Percentiles rank a stretch among this genome's conserved stretches.
Conservation (phyloP, 2,888 invertebrate genomes). For the Mythimna vitellina region DNA sequence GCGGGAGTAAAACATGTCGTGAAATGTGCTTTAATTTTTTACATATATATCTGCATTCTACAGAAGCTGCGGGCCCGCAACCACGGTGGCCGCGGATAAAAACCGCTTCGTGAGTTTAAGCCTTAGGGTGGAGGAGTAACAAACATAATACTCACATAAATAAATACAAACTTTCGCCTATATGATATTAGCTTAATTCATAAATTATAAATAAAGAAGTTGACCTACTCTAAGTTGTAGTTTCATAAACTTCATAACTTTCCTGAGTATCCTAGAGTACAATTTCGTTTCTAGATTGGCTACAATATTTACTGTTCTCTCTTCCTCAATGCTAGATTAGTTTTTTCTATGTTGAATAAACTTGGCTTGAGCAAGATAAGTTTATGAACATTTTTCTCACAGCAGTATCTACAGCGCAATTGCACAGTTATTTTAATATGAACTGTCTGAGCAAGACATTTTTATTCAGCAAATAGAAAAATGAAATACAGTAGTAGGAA, state of each 20-base stretch:
- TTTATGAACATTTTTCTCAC: conserved; percentile 25
- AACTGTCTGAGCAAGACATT: not conserved
- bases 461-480: not conserved
- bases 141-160: too few species aligned
- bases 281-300: not conserved
- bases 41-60: too few species aligned
- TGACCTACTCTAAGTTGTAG: not conserved
- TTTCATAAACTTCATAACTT: not conserved
- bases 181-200: too few species aligned
- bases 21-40: too few species aligned
- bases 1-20: too few species aligned
- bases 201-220: not conserved
- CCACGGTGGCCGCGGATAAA: too few species aligned
- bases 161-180: too few species aligned
- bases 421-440: not conserved
- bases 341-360: conserved; percentile 26
- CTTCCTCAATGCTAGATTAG: conserved; percentile 14
- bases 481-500: not conserved
- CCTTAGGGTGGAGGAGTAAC: too few species aligned
- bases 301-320: conserved; percentile 34
- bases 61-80: too few species aligned
- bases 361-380: conserved; percentile 9
- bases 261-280: not conserved
- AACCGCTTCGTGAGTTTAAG: too few species aligned
- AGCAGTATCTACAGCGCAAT: not conserved